phyloP scores from a whole-genome alignment of 2,888 invertebrate genomes.

The Lamellibrachia columna region DNA sequence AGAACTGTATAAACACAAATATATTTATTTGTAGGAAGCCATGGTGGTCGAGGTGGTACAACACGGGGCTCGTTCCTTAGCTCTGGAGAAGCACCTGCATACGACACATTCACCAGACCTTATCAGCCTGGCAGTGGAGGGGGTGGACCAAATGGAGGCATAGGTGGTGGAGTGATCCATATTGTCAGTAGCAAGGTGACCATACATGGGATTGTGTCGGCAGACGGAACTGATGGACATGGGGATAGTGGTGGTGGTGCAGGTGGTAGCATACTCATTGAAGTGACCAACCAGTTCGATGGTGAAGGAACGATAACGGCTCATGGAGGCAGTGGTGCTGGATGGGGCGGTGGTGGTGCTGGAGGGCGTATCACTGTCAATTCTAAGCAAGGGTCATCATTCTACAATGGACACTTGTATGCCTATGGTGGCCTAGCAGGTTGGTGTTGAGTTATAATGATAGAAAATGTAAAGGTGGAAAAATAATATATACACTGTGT shows the following conservation, averaged over 20 bases:
- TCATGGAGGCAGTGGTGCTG: slow-evolving; percentile 43
- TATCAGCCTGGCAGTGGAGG: slow-evolving; percentile 31
- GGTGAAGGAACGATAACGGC: slow-evolving; percentile 44
- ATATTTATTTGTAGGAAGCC: slow-evolving; percentile 39
- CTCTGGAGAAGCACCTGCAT: slow-evolving; percentile 36
- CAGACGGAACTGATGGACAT: not conserved
- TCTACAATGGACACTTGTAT: slow-evolving; percentile 37
- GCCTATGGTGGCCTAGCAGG: slow-evolving; percentile 46
- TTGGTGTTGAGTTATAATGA: slow-evolving; percentile 29
- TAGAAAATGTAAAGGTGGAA: not conserved
- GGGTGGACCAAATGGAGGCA: slow-evolving; percentile 40
- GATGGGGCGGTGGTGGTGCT: slow-evolving; percentile 45
- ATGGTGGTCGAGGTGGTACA: slow-evolving; percentile 49
- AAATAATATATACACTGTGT: too few relatives aligned
- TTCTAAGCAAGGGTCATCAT: slow-evolving; percentile 27
- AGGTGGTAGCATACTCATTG: slow-evolving; percentile 45
- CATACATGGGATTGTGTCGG: not conserved
- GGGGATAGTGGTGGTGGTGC: slow-evolving; percentile 46
- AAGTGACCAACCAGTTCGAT: slow-evolving; percentile 30
- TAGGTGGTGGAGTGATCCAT: slow-evolving; percentile 44
- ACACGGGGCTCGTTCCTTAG: slow-evolving; percentile 37
- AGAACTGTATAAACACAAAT: too few relatives aligned
- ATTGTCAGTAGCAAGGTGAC: slow-evolving; percentile 29
- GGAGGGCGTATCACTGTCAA: slow-evolving; percentile 44
- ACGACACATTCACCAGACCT: slow-evolving; percentile 40